These are phyloP conservation scores for Marisa cornuarietis DNA, from an alignment of 1,140 invertebrate genomes.

Conservation along the genomic window DNA sequence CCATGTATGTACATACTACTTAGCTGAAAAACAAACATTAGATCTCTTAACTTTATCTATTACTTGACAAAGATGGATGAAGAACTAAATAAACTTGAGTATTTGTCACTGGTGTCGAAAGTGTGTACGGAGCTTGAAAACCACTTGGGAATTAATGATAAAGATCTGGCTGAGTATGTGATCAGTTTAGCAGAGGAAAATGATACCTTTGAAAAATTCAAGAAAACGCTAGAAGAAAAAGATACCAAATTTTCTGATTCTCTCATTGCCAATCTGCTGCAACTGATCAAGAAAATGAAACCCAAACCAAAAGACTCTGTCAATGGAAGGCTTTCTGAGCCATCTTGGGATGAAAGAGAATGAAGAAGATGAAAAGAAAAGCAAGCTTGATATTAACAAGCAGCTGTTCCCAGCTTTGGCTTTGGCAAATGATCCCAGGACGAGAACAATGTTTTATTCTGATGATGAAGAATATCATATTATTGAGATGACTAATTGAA, in stretches of 20 bases:
- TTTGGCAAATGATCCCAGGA: slow-evolving; percentile 82
- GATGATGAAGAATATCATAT: slow-evolving; percentile 9
- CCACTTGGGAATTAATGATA: slow-evolving; percentile 97
- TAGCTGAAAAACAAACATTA: no score
- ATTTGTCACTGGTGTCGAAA: slow-evolving; percentile 96
- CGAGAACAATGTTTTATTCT: slow-evolving; percentile 52
- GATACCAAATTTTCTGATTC: slow-evolving; percentile 90
- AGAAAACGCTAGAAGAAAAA: slow-evolving; percentile 87
- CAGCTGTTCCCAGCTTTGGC: slow-evolving; percentile 89
- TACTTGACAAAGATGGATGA: slow-evolving; percentile 38
- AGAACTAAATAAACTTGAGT: slow-evolving; percentile 80
- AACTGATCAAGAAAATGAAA: slow-evolving; percentile 95
- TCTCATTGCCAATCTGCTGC: slow-evolving; percentile 87
- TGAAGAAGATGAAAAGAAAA: slow-evolving; percentile 37
- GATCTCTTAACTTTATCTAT: no score
- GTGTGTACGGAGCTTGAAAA: slow-evolving; percentile 98
- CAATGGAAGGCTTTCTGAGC: slow-evolving; percentile 45
- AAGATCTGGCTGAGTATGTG: slow-evolving; percentile 96
- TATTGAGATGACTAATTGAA: neutral
- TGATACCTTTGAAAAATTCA: slow-evolving; percentile 86
- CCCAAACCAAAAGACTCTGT: slow-evolving; percentile 68
- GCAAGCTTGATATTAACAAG: slow-evolving; percentile 69
- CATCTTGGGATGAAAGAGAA: slow-evolving; percentile 33
- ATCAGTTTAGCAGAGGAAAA: slow-evolving; percentile 92
- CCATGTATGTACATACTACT: no score